A percentile compares a stretch with the other conserved stretches of the same genome.
These are phyloP conservation scores for Amphimedon queenslandica DNA, from an alignment of 37 sponge, comb jelly and placozoan species.

Conservation along the genomic window DNA sequence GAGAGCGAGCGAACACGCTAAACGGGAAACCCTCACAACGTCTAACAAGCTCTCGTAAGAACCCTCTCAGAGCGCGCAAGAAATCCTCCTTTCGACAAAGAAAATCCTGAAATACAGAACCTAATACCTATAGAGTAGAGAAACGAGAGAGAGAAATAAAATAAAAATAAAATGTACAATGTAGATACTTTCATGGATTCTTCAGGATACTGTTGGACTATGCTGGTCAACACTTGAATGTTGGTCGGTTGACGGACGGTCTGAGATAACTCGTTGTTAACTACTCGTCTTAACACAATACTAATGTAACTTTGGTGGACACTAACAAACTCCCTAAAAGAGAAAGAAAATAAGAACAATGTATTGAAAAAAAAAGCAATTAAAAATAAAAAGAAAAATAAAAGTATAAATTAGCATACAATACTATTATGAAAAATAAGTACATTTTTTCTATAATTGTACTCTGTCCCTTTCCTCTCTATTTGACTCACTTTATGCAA, in stretches of 20 bases:
- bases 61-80: conserved; percentile 60
- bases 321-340: conserved; percentile 63
- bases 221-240: conserved; percentile 77
- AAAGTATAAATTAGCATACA: neutral
- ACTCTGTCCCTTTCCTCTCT: too few species aligned
- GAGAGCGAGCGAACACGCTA: conserved; percentile 47
- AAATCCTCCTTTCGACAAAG: conserved; percentile 76
- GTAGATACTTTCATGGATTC: conserved; percentile 63
- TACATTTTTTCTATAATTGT: too few species aligned
- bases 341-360: too few species aligned
- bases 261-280: conserved; percentile 80
- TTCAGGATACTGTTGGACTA: conserved; percentile 56
- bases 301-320: conserved; percentile 66
- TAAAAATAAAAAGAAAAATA: neutral
- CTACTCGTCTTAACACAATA: conserved; percentile 54
- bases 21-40: conserved; percentile 71
- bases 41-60: conserved; percentile 83
- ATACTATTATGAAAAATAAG: neutral
- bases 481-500: conserved; percentile 71
- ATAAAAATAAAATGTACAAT: neutral
- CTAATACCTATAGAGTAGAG: conserved; percentile 37
- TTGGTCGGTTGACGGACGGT: conserved; percentile 67
- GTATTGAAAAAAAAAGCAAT: neutral
- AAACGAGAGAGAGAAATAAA: neutral
- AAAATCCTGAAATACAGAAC: conserved; percentile 70